A percentile compares a stretch with the other conserved stretches of the same genome.
These are phyloP conservation scores for Otolemur crassicaudatus DNA, from an alignment of 2,797 vertebrate genomes.

Conservation along the genomic window DNA sequence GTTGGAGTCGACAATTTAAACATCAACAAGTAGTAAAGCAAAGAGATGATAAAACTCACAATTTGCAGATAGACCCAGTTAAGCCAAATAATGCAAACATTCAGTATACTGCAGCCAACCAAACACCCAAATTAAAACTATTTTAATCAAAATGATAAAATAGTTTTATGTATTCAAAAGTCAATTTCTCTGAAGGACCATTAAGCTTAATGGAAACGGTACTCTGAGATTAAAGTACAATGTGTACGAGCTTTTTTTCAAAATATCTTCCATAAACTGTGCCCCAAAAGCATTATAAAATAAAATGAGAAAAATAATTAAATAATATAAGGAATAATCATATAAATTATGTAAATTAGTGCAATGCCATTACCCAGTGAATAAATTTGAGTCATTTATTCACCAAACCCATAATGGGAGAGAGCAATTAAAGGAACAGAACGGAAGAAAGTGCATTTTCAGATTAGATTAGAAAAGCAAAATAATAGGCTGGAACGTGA, in stretches of 20 bases:
- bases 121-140: constrained; percentile 59
- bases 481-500: neutral
- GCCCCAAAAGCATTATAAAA: constrained; percentile 54
- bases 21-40: constrained; percentile 31
- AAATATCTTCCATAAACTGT: constrained; percentile 52
- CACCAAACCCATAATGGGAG: constrained; percentile 52
- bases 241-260: constrained; percentile 14
- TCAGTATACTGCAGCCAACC: neutral
- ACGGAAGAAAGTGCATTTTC: constrained; percentile 37
- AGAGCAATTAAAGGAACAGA: constrained; percentile 57
- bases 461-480: constrained; percentile 50
- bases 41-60: constrained; percentile 30
- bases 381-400: constrained; percentile 59
- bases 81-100: neutral
- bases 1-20: constrained; percentile 44
- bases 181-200: constrained; percentile 63
- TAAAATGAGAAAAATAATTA: constrained; percentile 70
- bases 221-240: constrained; percentile 48
- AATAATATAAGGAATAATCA: constrained; percentile 66
- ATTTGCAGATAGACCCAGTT: neutral
- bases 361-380: constrained; percentile 39
- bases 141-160: constrained; percentile 74
- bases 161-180: constrained; percentile 70
- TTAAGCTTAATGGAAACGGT: constrained; percentile 58
- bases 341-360: constrained; percentile 65